Conservation (phyloP, 1,140 invertebrate genomes). For the Drosophila busckii region DNA sequence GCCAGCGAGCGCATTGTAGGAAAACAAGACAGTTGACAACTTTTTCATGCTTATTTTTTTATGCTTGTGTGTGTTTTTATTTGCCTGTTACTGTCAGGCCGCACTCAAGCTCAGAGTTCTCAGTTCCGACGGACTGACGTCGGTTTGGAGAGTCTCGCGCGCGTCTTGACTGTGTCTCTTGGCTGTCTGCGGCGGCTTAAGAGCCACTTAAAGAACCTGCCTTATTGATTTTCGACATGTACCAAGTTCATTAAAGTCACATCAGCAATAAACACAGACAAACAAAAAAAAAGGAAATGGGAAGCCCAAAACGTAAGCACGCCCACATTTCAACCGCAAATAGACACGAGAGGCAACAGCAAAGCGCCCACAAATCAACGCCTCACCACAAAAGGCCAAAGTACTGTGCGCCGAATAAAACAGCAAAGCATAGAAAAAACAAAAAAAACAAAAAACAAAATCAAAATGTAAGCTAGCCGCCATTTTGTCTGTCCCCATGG, state of each 20-base stretch:
- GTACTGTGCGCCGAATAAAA: neutral
- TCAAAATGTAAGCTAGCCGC: conserved; percentile 40
- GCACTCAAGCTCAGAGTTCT: neutral
- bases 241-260: conserved; percentile 73
- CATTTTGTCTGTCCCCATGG: conserved; percentile 68
- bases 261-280: conserved; percentile 33
- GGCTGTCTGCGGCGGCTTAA: conserved; percentile 18
- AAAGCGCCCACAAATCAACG: conserved; percentile 68
- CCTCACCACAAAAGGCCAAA: conserved; percentile 57
- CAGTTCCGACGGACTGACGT: conserved; percentile 39
- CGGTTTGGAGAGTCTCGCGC: conserved; percentile 9
- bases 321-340: conserved; percentile 53
- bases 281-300: conserved; percentile 6
- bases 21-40: conserved; percentile 60
- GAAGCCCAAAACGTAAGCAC: conserved; percentile 3
- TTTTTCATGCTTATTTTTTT: conserved; percentile 50
- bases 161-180: conserved; percentile 28
- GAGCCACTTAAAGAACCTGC: conserved; percentile 41
- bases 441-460: conserved; percentile 1
- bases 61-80: neutral
- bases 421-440: conserved; percentile 7
- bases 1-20: conserved; percentile 22
- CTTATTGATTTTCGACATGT: conserved; percentile 58
- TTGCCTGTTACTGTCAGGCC: conserved; percentile 17
- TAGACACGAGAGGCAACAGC: conserved; percentile 52